Percentiles rank a stretch among this genome's conserved stretches.
phyloP scores from a whole-genome alignment of 1,140 invertebrate genomes.

The Leucophenga varia region DNA sequence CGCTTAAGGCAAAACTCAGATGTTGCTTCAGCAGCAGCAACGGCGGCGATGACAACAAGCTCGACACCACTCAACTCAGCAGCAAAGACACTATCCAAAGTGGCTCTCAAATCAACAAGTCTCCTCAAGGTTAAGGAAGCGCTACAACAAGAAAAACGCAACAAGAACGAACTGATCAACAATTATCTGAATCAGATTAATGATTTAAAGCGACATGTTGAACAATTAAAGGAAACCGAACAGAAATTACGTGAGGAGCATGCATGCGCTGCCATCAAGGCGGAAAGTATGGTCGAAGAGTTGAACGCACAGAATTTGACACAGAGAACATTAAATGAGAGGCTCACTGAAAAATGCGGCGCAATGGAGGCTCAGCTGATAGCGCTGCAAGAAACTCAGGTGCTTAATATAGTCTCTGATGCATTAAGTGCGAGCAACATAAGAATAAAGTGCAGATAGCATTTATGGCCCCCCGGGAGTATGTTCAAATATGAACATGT shows the following conservation, averaged over 20 bases:
- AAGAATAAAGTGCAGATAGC: no score
- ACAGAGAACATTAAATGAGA: slow-evolving; percentile 39
- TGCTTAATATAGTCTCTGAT: no score
- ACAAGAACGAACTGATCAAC: slow-evolving; percentile 50
- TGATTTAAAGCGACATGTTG: slow-evolving; percentile 44
- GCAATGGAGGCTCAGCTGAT: slow-evolving; percentile 40
- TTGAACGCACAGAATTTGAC: slow-evolving; percentile 32
- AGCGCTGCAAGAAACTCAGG: slow-evolving; percentile 26
- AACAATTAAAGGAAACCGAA: slow-evolving; percentile 48
- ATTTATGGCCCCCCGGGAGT: no score
- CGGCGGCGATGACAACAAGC: slow-evolving; percentile 41
- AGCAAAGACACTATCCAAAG: slow-evolving; percentile 46
- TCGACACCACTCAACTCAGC: slow-evolving; percentile 48
- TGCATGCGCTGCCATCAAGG: slow-evolving; percentile 27
- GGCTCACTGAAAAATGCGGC: slow-evolving; percentile 25
- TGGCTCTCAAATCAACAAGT: slow-evolving; percentile 37
- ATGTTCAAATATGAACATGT: no score
- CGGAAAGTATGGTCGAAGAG: slow-evolving; percentile 37
- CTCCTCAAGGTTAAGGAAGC: slow-evolving; percentile 53
- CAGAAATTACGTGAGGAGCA: slow-evolving; percentile 41
- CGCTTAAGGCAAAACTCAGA: slow-evolving; percentile 43
- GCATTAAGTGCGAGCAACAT: no score
- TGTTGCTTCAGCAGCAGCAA: neutral
- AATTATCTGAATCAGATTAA: slow-evolving; percentile 48
- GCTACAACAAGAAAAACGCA: slow-evolving; percentile 47